A percentile compares a stretch with the other conserved stretches of the same genome.
Evolutionary conservation across 1,140 invertebrate genomes (phyloP).

Genomic region (Cydia pomonella): DNA sequence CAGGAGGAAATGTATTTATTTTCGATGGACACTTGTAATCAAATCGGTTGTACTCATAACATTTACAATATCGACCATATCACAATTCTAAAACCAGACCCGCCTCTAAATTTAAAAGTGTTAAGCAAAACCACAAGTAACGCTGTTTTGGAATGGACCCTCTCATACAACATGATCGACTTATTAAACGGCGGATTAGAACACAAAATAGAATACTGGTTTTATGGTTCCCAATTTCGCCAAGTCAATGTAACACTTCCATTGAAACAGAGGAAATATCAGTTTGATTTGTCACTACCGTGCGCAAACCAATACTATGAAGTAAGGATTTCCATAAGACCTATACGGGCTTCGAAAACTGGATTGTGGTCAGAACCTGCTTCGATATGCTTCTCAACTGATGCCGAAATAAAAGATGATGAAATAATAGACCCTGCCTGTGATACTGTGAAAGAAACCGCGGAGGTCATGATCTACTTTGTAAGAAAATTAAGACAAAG

Average conservation of each 20-base stretch:
- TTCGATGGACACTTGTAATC: background rate
- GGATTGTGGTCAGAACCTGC: background rate
- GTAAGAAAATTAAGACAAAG: background rate
- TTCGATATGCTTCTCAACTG: background rate
- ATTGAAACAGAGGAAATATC: background rate
- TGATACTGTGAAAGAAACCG: background rate
- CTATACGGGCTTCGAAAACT: background rate
- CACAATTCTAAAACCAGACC: background rate
- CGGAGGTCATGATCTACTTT: background rate
- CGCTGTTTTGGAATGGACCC: background rate
- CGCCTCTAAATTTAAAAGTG: background rate
- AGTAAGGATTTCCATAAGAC: background rate
- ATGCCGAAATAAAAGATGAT: background rate
- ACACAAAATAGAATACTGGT: slow-evolving; percentile 4
- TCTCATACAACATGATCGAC: background rate
- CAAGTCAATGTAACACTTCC: background rate
- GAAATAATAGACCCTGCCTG: background rate
- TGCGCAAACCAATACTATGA: background rate
- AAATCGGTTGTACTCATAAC: background rate
- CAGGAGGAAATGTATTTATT: background rate
- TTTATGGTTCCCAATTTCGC: background rate
- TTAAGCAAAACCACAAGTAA: background rate
- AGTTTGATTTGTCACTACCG: background rate
- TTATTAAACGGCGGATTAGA: background rate
- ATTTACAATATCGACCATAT: background rate